phyloP scores from a whole-genome alignment of 2,797 vertebrate genomes.

The Phataginus tetradactyla region DNA sequence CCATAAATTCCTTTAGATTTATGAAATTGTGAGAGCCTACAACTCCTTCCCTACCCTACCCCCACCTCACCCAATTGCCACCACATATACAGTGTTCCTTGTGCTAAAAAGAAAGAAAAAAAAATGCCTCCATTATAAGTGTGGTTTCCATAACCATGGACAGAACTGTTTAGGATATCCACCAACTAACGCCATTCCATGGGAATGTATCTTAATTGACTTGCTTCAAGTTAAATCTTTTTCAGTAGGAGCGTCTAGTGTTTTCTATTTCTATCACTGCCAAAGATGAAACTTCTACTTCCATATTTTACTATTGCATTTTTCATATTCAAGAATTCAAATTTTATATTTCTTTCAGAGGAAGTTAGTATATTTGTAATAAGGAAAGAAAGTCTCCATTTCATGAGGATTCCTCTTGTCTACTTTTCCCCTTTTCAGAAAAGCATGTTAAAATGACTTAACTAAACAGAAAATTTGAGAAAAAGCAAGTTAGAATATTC shows the following conservation, averaged over 20 bases:
- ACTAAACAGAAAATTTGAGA: not conserved
- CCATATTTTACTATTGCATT: not conserved
- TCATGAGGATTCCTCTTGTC: not conserved
- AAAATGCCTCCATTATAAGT: not conserved
- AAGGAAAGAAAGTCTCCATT: not conserved
- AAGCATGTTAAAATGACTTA: not conserved
- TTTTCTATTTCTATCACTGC: not conserved
- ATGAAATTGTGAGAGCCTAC: not conserved
- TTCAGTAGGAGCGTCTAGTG: not conserved
- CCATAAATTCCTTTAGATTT: not conserved
- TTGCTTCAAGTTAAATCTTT: not conserved
- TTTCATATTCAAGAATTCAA: conserved; percentile 3
- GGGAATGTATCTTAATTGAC: not conserved
- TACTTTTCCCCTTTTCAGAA: not conserved
- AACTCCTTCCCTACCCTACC: not conserved
- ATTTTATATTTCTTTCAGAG: not conserved
- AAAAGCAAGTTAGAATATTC: conserved; percentile 13
- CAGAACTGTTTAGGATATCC: not conserved
- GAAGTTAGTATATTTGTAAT: not conserved
- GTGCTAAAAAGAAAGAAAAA: not conserved
- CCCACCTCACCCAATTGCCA: not conserved
- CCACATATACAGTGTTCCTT: not conserved
- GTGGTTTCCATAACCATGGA: not conserved
- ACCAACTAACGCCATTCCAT: not conserved
- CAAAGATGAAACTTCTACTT: not conserved